Percentiles rank a stretch among this genome's conserved stretches.
phyloP scores from a whole-genome alignment of 1,140 invertebrate genomes.

The Polyergus mexicanus region DNA sequence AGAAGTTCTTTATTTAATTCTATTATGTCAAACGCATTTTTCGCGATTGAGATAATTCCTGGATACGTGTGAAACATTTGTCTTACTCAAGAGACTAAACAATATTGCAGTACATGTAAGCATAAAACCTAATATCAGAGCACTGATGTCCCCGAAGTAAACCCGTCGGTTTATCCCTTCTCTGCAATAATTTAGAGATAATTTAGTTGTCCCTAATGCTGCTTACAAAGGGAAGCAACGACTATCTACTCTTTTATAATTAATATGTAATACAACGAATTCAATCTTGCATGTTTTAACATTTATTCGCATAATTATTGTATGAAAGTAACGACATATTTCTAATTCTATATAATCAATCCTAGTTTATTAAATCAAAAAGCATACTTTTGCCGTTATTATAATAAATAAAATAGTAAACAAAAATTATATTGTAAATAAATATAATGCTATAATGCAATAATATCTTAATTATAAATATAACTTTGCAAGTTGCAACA shows the following conservation, averaged over 20 bases:
- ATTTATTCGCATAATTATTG: constrained; percentile 2
- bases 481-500: background rate
- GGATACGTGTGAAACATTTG: constrained; percentile 13
- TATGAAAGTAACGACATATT: background rate
- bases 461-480: constrained; percentile 11
- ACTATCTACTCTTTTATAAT: constrained; percentile 2
- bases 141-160: constrained; percentile 38
- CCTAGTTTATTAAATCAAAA: background rate
- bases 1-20: background rate
- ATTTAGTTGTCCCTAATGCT: constrained; percentile 50
- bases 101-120: constrained; percentile 33
- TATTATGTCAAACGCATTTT: constrained; percentile 1
- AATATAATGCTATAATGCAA: background rate
- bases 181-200: constrained; percentile 59
- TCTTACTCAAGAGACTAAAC: constrained; percentile 54
- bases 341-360: background rate
- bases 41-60: constrained; percentile 21
- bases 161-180: constrained; percentile 52
- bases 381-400: background rate
- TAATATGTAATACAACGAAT: background rate
- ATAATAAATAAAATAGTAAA: background rate
- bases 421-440: background rate
- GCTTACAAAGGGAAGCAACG: background rate
- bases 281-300: background rate
- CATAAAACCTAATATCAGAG: constrained; percentile 38